Base-by-base conservation (phyloP, 2,888 invertebrate genomes). In the Caenorhabditis afra region DNA sequence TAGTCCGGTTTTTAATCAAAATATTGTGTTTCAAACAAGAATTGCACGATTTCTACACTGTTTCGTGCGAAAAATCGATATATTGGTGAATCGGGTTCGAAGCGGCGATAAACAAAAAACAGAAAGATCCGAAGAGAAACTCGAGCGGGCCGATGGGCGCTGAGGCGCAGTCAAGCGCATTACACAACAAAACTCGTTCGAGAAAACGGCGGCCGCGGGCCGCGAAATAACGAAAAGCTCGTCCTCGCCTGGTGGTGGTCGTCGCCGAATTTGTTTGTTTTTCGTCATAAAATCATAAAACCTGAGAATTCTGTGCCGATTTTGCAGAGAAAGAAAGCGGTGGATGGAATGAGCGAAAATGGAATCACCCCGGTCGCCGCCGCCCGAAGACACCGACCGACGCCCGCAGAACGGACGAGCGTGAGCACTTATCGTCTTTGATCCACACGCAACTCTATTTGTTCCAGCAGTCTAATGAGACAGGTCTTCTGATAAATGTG, bases 401-500 rank as follows among this genome's bases (percentile, higher is more conserved):
- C 41, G 58, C 68, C 74, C 5, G 35, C 70, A n/a, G 75, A 70
- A 45, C 57, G 77, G 29, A 41, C 61, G 22, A 76, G 62, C 23
- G 76, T 76, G 18, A 70, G 77, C 11, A 5, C 18, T 35, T 47
- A 55, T 55, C 8, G 29, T 66, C 20, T 18, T 45, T 47, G 41
- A 53, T 47, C 29, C 4, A 39, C n/a, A n/a, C 11, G 29, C 12
- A 47, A 35, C 5, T 11, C 18, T 37, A 22, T 10, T 85, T 84
- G 76, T 29, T 29, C 3, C 29, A 29, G 29, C 64, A 79, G 74
- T 67, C 68, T 5, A 65, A 65, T 22, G 79, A 79, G 49, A 81
- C 86, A 10, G 87, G 87, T 14, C 90, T 91, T 78, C 86, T 98
- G 85, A 97, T 97, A 94, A 95, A 96, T 73, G 96, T 98, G 55